Base-by-base conservation (phyloP, 2,888 invertebrate species). In the Augiades crinisus region DNA sequence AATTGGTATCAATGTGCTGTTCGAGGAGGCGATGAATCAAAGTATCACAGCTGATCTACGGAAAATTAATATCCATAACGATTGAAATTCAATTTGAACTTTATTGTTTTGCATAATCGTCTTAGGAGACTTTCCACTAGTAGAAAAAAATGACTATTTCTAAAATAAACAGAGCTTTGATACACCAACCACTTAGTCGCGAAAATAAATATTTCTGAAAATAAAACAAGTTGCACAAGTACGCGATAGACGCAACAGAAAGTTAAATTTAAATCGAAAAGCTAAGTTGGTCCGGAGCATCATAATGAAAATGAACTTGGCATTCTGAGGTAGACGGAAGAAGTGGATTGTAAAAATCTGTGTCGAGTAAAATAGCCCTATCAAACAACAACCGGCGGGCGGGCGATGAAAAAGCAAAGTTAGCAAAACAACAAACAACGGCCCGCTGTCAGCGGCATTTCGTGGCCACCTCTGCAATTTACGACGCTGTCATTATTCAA, bases 401-500 rank as follows among this genome's bases (percentile, higher is more conserved):
- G 63, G 60, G 69, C 73, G 75, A 74, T 78, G 77, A 80, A 81
- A 80, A 81, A 79, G 67, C 72, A 70, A 79, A 81, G 72, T 78
- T 76, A 70, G 68, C 71, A 73, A 75, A 81, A 81, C 76, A 80
- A 81, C 75, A 78, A 80, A 77, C 72, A 78, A 68, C 68, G 60
- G 60, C 69, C 66, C 67, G 66, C 62, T 72, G 76, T 75, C 71
- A 69, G 68, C 75, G 70, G 73, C 75, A 68, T 78, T 77, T 71
- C 70, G 75, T 70, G 72, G 71, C 77, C 73, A 79, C 78, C 75
- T 80, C 76, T 71, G 68, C 75, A 78, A 81, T 85, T 83, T 82
- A 84, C 79, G 72, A 65, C 73, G 57, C 64, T 75, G 73, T 76
- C 83, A 79, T 85, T 80, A 81, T 77, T 86, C 82, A 82, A 83